Base-by-base conservation (phyloP, 2,888 invertebrate genomes). In the Lobophora halterata region DNA sequence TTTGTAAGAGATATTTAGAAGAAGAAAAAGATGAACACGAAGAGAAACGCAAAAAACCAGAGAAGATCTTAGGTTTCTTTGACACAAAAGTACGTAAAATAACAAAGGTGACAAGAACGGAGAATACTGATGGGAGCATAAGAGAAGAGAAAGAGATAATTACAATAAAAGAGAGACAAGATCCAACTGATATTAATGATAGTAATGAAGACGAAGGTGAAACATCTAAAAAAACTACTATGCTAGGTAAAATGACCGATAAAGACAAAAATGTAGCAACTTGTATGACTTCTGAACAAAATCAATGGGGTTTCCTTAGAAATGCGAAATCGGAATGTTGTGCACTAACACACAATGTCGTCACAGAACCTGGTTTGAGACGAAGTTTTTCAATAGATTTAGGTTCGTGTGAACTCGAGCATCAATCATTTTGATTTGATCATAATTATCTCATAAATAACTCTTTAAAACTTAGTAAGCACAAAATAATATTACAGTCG, bases 41-140 rank as follows among this genome's bases (percentile, higher is more conserved):
- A 5, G 7, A 16, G 6, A 2, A 18, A 11, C 16, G 1, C 1
- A 11, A 28, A 28, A 6, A 9, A 7, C 7, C 23, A 4, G 53
- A 59, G 10, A 51, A 31, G 8, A 37, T 40, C 5, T 38, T 63
- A 14, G 67, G 66, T 2, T 64, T 60, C 16, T 66, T 60, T 40
- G 66, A 71, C 43, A 61, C 52, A 11, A 62, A 59, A 32, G 36
- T 60, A 2, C 54, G 57, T 7, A 68, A 52, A 47, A 64, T 64
- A 9, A 58, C 50, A n/a, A 68, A 48, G 49, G 47, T 73, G 0
- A 65, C 39, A 18, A 55, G 67, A 44, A 55, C 46, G 1, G 46
- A 50, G 17, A 64, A 68, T 13, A 28, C 44, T 3, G 71, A 72
- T 53, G 72, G 70, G 1, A 64, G 60, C 1, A 53, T 70, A 10